Conservation (phyloP, 2,888 invertebrate genomes). For the Andrena trimmerana region DNA sequence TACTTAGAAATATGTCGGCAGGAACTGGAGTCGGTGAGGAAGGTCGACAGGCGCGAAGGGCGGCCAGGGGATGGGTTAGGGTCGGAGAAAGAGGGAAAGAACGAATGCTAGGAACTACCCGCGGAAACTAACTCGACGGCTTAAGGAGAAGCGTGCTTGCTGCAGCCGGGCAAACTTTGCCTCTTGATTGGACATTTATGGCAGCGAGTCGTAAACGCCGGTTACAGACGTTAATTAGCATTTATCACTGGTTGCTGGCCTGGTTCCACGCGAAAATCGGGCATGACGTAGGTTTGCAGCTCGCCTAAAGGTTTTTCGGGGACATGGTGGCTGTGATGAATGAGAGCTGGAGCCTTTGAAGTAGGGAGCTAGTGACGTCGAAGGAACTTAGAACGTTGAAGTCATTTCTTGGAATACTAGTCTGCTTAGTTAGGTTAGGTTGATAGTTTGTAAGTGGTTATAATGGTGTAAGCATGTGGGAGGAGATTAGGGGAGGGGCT, state of each 20-base stretch:
- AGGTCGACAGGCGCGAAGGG: conserved; percentile 16
- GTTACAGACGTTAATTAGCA: conserved; percentile 76
- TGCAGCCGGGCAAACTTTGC: conserved; percentile 65
- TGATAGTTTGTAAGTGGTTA: too few species aligned
- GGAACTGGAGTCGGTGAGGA: conserved; percentile 45
- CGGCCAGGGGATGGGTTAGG: background rate
- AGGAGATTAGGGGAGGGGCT: too few species aligned
- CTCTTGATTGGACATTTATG: conserved; percentile 77
- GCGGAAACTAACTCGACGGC: conserved; percentile 65
- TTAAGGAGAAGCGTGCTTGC: conserved; percentile 52
- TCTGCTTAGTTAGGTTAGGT: too few species aligned
- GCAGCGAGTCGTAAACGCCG: conserved; percentile 68
- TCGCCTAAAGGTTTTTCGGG: background rate
- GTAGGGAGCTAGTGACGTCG: too few species aligned
- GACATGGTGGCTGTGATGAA: background rate
- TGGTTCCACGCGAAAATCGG: background rate
- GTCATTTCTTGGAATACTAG: too few species aligned
- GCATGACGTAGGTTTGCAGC: background rate
- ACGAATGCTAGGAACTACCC: conserved; percentile 61
- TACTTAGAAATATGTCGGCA: conserved; percentile 77
- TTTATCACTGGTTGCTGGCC: conserved; percentile 56
- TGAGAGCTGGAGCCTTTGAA: too few species aligned
- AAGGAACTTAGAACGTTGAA: too few species aligned
- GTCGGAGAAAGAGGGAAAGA: conserved; percentile 29
- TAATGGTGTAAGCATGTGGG: too few species aligned